Conservation (phyloP, 2,797 vertebrate genomes). For the Neomorphus geoffroyi region DNA sequence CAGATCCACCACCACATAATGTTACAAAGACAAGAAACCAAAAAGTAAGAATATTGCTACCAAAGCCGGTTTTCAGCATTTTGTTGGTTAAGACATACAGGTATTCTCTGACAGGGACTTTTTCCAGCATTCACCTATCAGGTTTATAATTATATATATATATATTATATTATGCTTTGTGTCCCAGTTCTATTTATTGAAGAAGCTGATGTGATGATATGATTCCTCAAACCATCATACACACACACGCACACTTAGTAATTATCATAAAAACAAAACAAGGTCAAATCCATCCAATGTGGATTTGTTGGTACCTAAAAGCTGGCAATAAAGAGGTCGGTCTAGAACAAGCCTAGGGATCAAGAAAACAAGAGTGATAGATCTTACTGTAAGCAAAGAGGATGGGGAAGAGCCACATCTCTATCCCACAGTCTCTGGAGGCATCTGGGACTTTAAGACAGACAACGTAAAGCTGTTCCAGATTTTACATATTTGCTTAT, state of each 20-base stretch:
- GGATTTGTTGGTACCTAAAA: neutral
- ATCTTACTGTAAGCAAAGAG: neutral
- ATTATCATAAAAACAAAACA: neutral
- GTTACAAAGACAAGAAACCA: neutral
- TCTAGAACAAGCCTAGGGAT: neutral
- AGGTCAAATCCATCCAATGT: neutral
- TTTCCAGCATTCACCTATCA: neutral
- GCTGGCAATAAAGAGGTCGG: neutral
- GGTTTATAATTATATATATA: neutral
- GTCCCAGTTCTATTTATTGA: neutral
- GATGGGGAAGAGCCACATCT: neutral
- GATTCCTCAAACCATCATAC: neutral
- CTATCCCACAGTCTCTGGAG: neutral
- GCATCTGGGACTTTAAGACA: neutral
- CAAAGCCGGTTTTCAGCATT: neutral
- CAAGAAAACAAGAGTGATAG: neutral
- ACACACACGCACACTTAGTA: neutral
- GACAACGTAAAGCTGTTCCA: neutral
- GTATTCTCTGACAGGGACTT: neutral
- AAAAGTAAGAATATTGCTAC: neutral
- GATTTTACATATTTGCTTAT: neutral
- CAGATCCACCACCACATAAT: neutral
- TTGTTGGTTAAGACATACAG: neutral
- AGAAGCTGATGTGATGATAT: neutral
- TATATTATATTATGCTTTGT: neutral